These are phyloP conservation scores for Sebastes nivosus DNA, from an alignment of 2,797 vertebrate species.

Conservation along the genomic window DNA sequence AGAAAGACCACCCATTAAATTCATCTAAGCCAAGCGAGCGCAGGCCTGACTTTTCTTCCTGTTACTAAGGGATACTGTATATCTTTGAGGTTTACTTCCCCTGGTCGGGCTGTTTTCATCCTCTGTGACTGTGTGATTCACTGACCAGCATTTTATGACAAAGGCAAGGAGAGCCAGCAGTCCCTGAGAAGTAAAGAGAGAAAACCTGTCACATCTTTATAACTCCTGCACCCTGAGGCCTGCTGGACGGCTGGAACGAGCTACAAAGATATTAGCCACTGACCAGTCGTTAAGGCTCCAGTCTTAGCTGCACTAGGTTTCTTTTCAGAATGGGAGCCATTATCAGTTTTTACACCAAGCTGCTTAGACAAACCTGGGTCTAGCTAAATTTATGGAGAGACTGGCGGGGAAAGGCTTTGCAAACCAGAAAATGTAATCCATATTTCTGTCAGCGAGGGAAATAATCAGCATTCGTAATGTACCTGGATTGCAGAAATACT, in stretches of 20 bases:
- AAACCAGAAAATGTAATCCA: not conserved
- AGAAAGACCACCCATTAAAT: constrained; percentile 62
- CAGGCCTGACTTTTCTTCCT: constrained; percentile 30
- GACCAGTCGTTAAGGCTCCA: constrained; percentile 24
- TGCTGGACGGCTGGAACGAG: constrained; percentile 18
- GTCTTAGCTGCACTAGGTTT: not conserved
- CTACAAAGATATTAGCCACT: constrained; percentile 42
- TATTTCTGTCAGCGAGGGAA: constrained; percentile 9
- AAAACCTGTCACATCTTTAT: constrained; percentile 46
- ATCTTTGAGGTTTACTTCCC: constrained; percentile 45
- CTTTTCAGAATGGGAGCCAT: not conserved
- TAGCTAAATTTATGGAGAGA: not conserved
- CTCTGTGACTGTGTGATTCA: constrained; percentile 51
- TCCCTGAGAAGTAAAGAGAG: constrained; percentile 27
- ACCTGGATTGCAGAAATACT: constrained; percentile 35
- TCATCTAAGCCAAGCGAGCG: constrained; percentile 11
- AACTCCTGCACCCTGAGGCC: constrained; percentile 29
- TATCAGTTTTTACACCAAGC: constrained; percentile 16
- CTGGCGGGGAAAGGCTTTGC: not conserved
- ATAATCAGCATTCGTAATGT: constrained; percentile 9
- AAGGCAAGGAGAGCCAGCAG: constrained; percentile 12
- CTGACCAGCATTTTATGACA: constrained; percentile 47
- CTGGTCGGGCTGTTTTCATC: constrained; percentile 51
- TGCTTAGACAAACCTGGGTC: not conserved
- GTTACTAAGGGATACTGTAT: constrained; percentile 42